A percentile compares a stretch with the other conserved stretches of the same genome.
Conservation (phyloP, 1,140 invertebrate species). For the Lepidotrigona ventralis region DNA sequence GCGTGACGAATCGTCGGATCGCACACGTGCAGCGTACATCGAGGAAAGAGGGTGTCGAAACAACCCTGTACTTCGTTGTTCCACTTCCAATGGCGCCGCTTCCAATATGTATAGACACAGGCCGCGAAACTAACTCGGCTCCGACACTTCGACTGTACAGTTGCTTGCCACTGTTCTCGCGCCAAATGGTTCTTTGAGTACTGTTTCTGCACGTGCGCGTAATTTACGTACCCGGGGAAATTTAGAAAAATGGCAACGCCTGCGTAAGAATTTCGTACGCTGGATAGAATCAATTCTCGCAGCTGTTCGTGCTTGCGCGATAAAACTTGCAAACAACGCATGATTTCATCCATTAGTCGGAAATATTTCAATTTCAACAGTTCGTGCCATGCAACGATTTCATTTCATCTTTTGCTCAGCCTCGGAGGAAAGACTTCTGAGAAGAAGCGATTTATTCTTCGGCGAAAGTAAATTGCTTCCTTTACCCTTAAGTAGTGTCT, state of each 20-base stretch:
- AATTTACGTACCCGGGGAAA: background rate
- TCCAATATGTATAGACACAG: background rate
- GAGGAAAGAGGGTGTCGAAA: background rate
- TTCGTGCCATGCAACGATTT: background rate
- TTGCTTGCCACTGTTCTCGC: background rate
- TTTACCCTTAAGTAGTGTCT: background rate
- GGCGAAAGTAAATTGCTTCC: background rate
- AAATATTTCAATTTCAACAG: background rate
- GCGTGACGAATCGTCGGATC: constrained; percentile 54
- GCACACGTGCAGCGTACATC: constrained; percentile 50
- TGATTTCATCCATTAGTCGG: background rate
- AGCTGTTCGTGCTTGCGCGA: background rate
- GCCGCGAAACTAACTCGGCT: background rate
- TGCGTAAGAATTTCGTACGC: background rate
- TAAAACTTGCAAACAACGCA: background rate
- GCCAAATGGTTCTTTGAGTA: background rate
- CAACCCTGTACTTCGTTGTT: constrained; percentile 26
- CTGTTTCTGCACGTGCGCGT: background rate
- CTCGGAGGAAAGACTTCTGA: background rate
- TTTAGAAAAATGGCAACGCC: background rate
- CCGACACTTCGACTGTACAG: background rate
- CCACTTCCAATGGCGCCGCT: constrained; percentile 40
- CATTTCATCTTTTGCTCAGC: background rate
- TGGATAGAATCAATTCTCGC: background rate
- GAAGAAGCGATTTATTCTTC: background rate